Conservation (phyloP, 2,888 invertebrate species). For the Leucoptera coffeella region DNA sequence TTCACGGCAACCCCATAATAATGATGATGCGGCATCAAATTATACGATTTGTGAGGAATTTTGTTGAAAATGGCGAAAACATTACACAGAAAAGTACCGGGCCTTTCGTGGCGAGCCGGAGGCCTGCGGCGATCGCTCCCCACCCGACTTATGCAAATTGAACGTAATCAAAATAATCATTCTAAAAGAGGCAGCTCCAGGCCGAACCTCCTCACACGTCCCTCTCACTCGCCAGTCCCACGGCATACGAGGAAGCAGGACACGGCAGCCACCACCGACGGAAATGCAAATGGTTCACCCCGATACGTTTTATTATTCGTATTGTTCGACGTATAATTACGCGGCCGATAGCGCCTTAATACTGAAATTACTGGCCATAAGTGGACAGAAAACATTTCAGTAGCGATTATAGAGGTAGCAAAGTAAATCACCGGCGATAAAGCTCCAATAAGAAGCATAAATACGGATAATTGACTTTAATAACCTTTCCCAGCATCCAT, state of each 20-base stretch:
- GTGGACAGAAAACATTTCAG: conserved; percentile 34
- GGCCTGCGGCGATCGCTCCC: conserved; percentile 15
- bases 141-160: conserved; percentile 44
- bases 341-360: conserved; percentile 32
- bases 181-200: conserved; percentile 25
- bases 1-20: conserved; percentile 49
- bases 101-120: conserved; percentile 25
- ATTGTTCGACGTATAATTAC: conserved; percentile 35
- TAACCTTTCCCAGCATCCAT: conserved; percentile 3
- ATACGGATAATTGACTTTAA: conserved; percentile 4
- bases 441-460: conserved; percentile 12
- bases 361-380: conserved; percentile 35
- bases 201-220: conserved; percentile 10
- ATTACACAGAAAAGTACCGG: conserved; percentile 52
- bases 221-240: conserved; percentile 18
- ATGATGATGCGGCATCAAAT: conserved; percentile 49
- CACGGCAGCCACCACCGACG: conserved; percentile 16
- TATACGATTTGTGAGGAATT: conserved; percentile 52
- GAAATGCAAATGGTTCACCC: conserved; percentile 37
- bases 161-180: conserved; percentile 53
- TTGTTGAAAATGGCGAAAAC: conserved; percentile 54
- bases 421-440: conserved; percentile 14
- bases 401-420: conserved; percentile 20
- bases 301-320: conserved; percentile 36
- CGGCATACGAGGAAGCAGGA: conserved; percentile 13